Percentiles rank a stretch among this genome's conserved stretches.
Conservation (phyloP, 30 jellyfish, hydroid and myxozoan species). For the Aurelia sp. region DNA sequence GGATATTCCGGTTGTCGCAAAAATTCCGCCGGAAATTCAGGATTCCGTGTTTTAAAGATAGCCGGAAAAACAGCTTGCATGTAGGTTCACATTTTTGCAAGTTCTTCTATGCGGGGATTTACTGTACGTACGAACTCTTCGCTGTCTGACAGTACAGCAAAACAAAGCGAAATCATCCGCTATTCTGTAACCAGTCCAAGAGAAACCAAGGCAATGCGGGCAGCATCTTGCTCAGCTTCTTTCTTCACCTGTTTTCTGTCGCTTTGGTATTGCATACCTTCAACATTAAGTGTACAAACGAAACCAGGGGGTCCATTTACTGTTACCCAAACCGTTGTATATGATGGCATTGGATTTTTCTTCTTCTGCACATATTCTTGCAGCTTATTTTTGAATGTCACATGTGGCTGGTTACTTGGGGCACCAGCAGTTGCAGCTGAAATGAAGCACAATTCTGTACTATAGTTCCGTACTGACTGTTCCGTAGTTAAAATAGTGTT, state of each 20-base stretch:
- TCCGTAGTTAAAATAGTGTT: not conserved
- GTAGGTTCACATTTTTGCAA: no score
- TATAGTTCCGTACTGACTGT: no score
- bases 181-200: slow-evolving; percentile 24
- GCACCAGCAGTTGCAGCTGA: not conserved
- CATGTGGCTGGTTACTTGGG: slow-evolving; percentile 3
- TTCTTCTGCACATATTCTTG: slow-evolving; percentile 54
- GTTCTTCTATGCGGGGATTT: no score
- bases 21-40: no score
- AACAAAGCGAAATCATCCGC: not conserved
- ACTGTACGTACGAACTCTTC: no score
- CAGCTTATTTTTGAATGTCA: slow-evolving; percentile 32
- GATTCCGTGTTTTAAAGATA: no score
- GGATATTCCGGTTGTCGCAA: no score
- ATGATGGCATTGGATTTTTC: slow-evolving; percentile 29
- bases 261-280: slow-evolving; percentile 28
- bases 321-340: slow-evolving; percentile 2
- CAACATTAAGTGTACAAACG: slow-evolving; percentile 27
- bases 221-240: slow-evolving; percentile 68
- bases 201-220: slow-evolving; percentile 41
- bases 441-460: not conserved
- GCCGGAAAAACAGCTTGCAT: no score
- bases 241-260: slow-evolving; percentile 12
- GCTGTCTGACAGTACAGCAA: no score
- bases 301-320: slow-evolving; percentile 1